Evolutionary conservation across 2,113 vertebrate genomes (phyloP), one percentile per base, ranked within the genome.

Genomic region (Nyctereutes procyonoides): DNA sequence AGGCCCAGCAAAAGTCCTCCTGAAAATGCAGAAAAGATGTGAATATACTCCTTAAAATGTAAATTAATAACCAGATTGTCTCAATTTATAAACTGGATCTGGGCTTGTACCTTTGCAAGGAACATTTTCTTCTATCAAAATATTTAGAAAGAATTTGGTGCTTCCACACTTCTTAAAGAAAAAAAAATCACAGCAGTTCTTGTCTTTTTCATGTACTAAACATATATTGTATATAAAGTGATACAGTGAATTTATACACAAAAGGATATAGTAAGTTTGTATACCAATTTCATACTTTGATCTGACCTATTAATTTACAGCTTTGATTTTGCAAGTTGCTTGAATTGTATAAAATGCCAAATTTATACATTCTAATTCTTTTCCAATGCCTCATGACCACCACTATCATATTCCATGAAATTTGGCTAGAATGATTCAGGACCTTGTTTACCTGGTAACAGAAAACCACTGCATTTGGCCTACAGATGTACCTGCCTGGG

Each of bases 121-220:
- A 88, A 88, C 56, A 38, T 26, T 94, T 88, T 89, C 38, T 82
- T 4, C 55, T 63, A 48, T 65, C 65, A 74, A 87, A 88, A 82
- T 76, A 92, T 56, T 56, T 56, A 43, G n/a, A 79, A 88, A 95
- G 55, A 92, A 60, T 43, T 32, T 28, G 51, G 53, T 35, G 20
- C 28, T 63, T 92, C 43, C 19, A 14, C 20, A 20, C 56, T 74
- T 82, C 76, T 74, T 56, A 67, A 53, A 82, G 22, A 32, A 81
- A n/a, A 20, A 20, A 30, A 32, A 79, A n/a, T 22, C 51, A 82
- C 8, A 74, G 30, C 30, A 65, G 32, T 19, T 22, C 35, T 43
- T 55, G 43, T 95, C 53, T 51, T 51, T 65, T 88, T 35, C 82
- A 13, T 83, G 60, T 15, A 51, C 35, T 82, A 17, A 67, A 38